Conservation (phyloP, 2,888 invertebrate species). For the Hypomecis atomaria region DNA sequence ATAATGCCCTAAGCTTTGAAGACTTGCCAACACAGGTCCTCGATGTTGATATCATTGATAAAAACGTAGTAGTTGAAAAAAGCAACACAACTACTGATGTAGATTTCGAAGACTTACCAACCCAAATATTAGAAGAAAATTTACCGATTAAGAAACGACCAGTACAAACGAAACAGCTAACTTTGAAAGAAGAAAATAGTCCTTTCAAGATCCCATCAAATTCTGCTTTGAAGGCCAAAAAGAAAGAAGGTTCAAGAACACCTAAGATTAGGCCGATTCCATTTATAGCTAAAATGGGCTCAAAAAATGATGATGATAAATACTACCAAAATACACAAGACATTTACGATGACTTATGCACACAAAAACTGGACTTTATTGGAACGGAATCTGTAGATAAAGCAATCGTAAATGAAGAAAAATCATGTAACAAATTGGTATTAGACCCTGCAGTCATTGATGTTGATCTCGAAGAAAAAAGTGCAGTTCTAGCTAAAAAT, state of each 20-base stretch:
- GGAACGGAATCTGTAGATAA: constrained; percentile 5
- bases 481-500: constrained; percentile 49
- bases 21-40: constrained; percentile 64
- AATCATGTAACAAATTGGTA: constrained; percentile 32
- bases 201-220: constrained; percentile 69
- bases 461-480: constrained; percentile 46
- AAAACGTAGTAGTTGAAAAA: constrained; percentile 27
- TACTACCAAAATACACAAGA: constrained; percentile 75
- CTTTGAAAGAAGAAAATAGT: constrained; percentile 50
- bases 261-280: constrained; percentile 39
- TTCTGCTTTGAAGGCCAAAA: constrained; percentile 60
- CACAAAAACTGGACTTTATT: constrained; percentile 55
- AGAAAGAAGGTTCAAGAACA: constrained; percentile 52
- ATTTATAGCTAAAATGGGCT: constrained; percentile 16
- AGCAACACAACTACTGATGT: constrained; percentile 35
- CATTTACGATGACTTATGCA: constrained; percentile 65
- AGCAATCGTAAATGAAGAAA: constrained; percentile 34
- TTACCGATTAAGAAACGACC: constrained; percentile 30
- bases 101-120: constrained; percentile 57
- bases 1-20: constrained; percentile 46
- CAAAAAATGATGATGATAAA: constrained; percentile 49
- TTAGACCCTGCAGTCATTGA: constrained; percentile 36
- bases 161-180: constrained; percentile 30
- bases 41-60: constrained; percentile 33
- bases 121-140: constrained; percentile 58